Evolutionary conservation across 2,888 invertebrate genomes (phyloP), one percentile per base, ranked within the genome.

Genomic region (Caprella mutica): DNA sequence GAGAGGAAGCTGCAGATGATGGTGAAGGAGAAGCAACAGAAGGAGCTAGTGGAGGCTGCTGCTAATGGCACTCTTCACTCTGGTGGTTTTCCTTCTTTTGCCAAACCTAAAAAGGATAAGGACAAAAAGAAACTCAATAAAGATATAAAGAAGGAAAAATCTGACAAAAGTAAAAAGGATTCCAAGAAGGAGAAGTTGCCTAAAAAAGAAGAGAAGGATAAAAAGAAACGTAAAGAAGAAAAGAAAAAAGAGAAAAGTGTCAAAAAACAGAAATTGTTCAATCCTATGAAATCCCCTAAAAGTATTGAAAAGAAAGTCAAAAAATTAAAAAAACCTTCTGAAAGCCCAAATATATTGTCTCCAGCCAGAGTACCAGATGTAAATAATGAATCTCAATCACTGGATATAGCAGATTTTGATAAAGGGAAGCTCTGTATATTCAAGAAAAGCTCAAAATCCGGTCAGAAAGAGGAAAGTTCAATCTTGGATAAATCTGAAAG

Each of bases 1-100:
- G 57, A 57, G 23, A 54, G 57, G 17, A 54, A 60, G 35, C 46
- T 57, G 24, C 46, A 57, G n/a, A 19, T 43, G 6, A 39, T 23
- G n/a, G 55, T 50, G 29, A 52, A 46, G 39, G 46, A 55, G 21
- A 55, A 55, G 35, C 55, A 61, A 14, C 27, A 40, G 23, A 55
- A 58, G 24, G 52, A 58, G 38, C 43, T 57, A 9, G 57, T 55
- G 21, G 17, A 30, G 8, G 48, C 35, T n/a, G 52, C 38, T 14
- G n/a, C 35, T 4, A 52, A 38, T 38, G 52, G 52, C 6, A 39
- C 52, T 17, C 23, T 40, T 19, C 40, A 27, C n/a, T 42, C 39
- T 23, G 43, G 30, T 27, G 40, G 24, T 29, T 24, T 54, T 43
- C 3, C 23, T 19, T 17, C n/a, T 21, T 43, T n/a, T n/a, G 9